A percentile compares a stretch with the other conserved stretches of the same genome.
These are phyloP conservation scores for Peucedramus taeniatus DNA, from an alignment of 2,113 vertebrate genomes.

Conservation along the genomic window DNA sequence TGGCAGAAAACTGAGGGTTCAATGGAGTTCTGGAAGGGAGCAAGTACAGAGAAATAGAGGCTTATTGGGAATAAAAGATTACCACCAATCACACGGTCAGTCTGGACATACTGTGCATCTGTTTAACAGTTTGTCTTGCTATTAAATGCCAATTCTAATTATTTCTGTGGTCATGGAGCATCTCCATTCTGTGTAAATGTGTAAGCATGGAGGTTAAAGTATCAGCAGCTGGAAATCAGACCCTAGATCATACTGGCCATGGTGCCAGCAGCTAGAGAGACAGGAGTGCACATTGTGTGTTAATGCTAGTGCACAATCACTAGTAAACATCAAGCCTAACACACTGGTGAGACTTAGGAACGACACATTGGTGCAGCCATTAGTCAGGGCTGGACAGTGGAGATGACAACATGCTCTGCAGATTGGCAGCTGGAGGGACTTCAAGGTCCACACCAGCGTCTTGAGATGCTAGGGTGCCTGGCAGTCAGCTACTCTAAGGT, in stretches of 20 bases:
- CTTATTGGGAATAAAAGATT: not conserved
- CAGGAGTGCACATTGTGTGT: accelerated
- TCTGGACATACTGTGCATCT: too few relatives aligned
- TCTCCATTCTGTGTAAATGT: not conserved
- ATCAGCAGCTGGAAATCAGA: not conserved
- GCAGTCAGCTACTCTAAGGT: not conserved
- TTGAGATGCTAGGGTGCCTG: not conserved
- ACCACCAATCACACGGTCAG: not conserved
- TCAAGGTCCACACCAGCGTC: not conserved
- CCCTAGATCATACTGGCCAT: not conserved
- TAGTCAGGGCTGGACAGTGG: not conserved
- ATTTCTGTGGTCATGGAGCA: not conserved
- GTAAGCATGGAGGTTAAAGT: not conserved
- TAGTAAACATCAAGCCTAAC: not conserved
- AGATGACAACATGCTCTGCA: not conserved
- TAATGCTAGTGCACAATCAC: not conserved
- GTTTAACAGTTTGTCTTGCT: not conserved
- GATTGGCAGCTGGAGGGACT: not conserved
- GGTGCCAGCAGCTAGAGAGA: not conserved
- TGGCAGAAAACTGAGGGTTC: not conserved
- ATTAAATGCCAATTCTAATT: not conserved
- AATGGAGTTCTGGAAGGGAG: not conserved
- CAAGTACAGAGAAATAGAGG: not conserved
- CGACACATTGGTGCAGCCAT: not conserved
- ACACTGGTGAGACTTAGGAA: not conserved